Evolutionary conservation across 2,113 vertebrate genomes (phyloP), one percentile per base, ranked within the genome.

Genomic region (Sciurus niger): DNA sequence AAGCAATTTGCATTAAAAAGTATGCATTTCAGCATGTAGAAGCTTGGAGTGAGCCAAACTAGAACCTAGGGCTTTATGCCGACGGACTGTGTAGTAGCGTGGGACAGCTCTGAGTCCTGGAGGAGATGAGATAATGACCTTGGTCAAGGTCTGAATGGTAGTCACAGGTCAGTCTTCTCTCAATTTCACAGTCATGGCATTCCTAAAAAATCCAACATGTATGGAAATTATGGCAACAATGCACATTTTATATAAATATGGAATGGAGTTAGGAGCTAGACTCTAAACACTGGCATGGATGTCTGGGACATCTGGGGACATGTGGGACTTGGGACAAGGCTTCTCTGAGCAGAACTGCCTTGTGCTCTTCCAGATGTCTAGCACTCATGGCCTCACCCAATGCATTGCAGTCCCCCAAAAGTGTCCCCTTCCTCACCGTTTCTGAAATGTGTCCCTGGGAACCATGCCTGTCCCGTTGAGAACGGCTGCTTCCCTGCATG

Each of bases 401-500:
- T 25, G 17, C 9, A 11, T 32, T 6, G 0, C 28, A 13, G 74
- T 34, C 67, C 74, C 8, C 8, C 13, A 32, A 32, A 68, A 48
- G 28, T 34, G 40, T 51, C 70, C 14, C 24, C 58, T 91, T 68
- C 37, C 30, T 6, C 2, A 6, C 1, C 7, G 3, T 51, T 70
- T 84, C 32, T 55, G 6, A 46, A 70, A 9, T 84, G 40, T 24
- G 53, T 4, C 5, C 6, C 22, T 2, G 24, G 55, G 25, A 40
- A 3, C 28, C 10, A 4, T 7, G 2, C 13, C 17, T 1, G 9
- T 34, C 3, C 28, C 20, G 8, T 0, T 55, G 40, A 76, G 90
- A 89, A 53, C 30, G 7, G 13, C 30, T 24, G 46, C 12, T 89
- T 85, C 2, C 0, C 9, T 9, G 3, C 9, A 6, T 73, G 11